A percentile compares a stretch with the other conserved stretches of the same genome.
These are phyloP conservation scores for Entelurus aequoreus DNA, from an alignment of 2,113 vertebrate species.

Conservation along the genomic window DNA sequence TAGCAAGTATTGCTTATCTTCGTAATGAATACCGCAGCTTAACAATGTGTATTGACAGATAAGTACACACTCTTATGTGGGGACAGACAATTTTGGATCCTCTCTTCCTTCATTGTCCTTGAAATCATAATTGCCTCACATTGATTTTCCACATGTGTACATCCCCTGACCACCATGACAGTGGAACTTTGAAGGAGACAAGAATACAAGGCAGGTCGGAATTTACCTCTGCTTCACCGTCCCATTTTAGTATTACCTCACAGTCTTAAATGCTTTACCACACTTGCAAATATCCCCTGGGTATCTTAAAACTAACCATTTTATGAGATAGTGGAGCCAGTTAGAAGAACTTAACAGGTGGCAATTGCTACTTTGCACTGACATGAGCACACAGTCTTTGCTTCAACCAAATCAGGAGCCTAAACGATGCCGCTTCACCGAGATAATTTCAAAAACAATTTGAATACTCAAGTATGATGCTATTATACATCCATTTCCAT, in stretches of 20 bases:
- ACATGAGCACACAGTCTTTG: conserved; percentile 25
- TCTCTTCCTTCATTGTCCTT: conserved; percentile 60
- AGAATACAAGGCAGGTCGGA: conserved; percentile 27
- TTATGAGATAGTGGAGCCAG: conserved; percentile 26
- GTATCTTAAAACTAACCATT: conserved; percentile 12
- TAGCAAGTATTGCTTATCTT: conserved; percentile 63
- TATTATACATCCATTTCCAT: conserved; percentile 11
- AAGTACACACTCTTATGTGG: conserved; percentile 48
- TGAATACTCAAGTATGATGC: conserved; percentile 14
- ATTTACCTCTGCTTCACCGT: conserved; percentile 41
- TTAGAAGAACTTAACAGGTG: conserved; percentile 47
- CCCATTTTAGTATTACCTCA: conserved; percentile 14
- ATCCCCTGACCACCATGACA: conserved; percentile 28
- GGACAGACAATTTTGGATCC: conserved; percentile 57
- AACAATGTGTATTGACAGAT: conserved; percentile 62
- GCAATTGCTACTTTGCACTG: conserved; percentile 26
- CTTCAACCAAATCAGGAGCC: conserved; percentile 31
- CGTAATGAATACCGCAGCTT: conserved; percentile 62
- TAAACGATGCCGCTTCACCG: conserved; percentile 32
- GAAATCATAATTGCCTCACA: conserved; percentile 66
- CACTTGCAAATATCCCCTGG: conserved; percentile 12
- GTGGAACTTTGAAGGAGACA: conserved; percentile 47
- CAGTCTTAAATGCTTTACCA: conserved; percentile 18
- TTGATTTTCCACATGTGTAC: conserved; percentile 57
- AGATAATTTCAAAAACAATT: conserved; percentile 28